Evolutionary conservation across 1,140 invertebrate genomes (phyloP), one percentile per base, ranked within the genome.

Genomic region (Papilio helenus): DNA sequence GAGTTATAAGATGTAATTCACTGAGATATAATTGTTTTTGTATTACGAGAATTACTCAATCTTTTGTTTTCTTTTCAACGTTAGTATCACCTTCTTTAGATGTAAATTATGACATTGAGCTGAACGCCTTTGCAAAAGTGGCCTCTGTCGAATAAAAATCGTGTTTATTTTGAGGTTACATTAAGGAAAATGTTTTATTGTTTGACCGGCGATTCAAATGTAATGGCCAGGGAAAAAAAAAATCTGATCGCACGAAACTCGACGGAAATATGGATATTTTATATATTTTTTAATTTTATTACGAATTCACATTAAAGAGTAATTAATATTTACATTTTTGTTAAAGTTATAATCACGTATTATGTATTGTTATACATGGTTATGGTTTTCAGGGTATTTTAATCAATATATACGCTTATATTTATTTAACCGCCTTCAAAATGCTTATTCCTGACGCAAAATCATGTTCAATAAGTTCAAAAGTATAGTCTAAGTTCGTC

Each of bases 101-200:
- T 68, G 61, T 26, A 68, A 68, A 68, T 68, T 29, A 16, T 68
- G 61, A 68, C 61, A 68, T 68, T 68, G 61, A 16, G 8, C 26
- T 29, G 10, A 12, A 68, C 26, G 12, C 61, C 14, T 29, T 65
- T 18, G 26, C 61, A 68, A 1, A 34, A 29, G 61, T 26, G 61
- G 26, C 61, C 61, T 68, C 61, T 68, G 26, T 68, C 61, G 61
- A 34, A 68, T 14, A 3, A 29, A 68, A 68, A 14, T 26, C 20
- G 23, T 61, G 58, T 16, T 68, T 29, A 29, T 68, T 68, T 68
- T 68, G 14, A 68, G 61, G 61, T 29, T 34, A 29, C 14, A 26
- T 61, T 61, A 26, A 61, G 58, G 58, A 61, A 68, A 68, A 68
- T 29, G 26, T 1, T 29, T 26, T 29, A 68, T 68, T 68, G 61